These are phyloP conservation scores for Diplodus puntazzo DNA, from an alignment of 2,797 vertebrate species.

Conservation along the genomic window DNA sequence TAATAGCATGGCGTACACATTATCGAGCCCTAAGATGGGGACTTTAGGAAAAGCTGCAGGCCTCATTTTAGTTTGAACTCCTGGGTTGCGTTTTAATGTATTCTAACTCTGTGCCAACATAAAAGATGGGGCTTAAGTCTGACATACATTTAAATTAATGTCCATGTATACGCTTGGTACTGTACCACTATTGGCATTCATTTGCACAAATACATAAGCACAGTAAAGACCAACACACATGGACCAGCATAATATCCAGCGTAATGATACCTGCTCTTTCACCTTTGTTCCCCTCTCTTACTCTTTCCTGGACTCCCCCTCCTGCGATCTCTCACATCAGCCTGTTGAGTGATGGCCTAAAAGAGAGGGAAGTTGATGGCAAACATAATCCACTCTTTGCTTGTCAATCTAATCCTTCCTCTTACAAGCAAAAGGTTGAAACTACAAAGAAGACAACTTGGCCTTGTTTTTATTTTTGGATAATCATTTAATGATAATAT, in stretches of 20 bases:
- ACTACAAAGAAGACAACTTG: conserved; percentile 3
- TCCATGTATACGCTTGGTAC: neutral
- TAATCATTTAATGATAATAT: conserved; percentile 81
- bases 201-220: conserved; percentile 3
- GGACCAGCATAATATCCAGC: neutral
- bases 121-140: neutral
- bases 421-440: conserved; percentile 19
- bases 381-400: conserved; percentile 14
- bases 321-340: neutral
- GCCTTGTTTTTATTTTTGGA: conserved; percentile 34
- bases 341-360: conserved; percentile 36
- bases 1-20: no score
- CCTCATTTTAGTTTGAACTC: no score
- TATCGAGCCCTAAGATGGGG: no score
- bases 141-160: neutral
- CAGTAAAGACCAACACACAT: neutral
- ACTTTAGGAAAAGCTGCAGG: no score
- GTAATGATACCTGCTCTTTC: conserved; percentile 4
- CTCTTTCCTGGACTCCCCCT: conserved; percentile 18
- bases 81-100: no score
- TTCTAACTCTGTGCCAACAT: no score
- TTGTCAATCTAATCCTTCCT: conserved; percentile 24
- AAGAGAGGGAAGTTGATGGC: conserved; percentile 32
- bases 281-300: conserved; percentile 19
- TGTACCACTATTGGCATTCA: neutral